Base-by-base conservation (phyloP, 2,113 vertebrate genomes). In the Aphyosemion australe region DNA sequence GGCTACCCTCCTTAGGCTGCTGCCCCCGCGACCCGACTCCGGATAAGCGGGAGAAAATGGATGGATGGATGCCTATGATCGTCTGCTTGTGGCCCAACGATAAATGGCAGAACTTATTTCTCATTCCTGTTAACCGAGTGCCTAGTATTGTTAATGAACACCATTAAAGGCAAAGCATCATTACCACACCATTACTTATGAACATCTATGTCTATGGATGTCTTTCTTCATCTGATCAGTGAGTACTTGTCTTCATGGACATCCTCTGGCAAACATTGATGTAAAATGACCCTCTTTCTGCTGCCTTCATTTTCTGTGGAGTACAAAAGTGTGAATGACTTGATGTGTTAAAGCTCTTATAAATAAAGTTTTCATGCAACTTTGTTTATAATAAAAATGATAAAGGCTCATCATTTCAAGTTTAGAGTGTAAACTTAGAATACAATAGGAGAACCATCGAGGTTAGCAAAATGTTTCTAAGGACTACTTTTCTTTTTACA, bases 161-260 rank as follows among this genome's bases (percentile, higher is more conserved):
- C 89, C 83, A 85, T 92, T 90, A 87, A 89, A 85, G 87, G 83
- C 80, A 83, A 86, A 82, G 78, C 79, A 65, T 76, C 84, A 91
- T 87, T 88, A 90, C 74, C n/a, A 41, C 75, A 69, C 72, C 63
- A 84, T 90, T 91, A 86, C 90, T 92, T 87, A 89, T 78, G 76
- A 74, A 74, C 86, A 88, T 91, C 85, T 87, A 79, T 64, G 77
- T 82, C 85, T 77, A 80, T 75, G 71, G 78, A 85, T 85, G 78
- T 80, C 80, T 54, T 62, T 75, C 72, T 74, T 64, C 76, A 72
- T 83, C 65, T 79, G 61, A 84, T 86, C 81, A 74, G 53, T 21
- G 19, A 51, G 71, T 51, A 69, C 74, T 71, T 62, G 50, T 73
- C 79, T 70, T 69, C 69, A 83, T 82, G 75, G 78, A 64, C 76